Evolutionary conservation across 2,113 vertebrate genomes (phyloP), one percentile per base, ranked within the genome.

Genomic region (Rhynchopsitta pachyrhyncha): DNA sequence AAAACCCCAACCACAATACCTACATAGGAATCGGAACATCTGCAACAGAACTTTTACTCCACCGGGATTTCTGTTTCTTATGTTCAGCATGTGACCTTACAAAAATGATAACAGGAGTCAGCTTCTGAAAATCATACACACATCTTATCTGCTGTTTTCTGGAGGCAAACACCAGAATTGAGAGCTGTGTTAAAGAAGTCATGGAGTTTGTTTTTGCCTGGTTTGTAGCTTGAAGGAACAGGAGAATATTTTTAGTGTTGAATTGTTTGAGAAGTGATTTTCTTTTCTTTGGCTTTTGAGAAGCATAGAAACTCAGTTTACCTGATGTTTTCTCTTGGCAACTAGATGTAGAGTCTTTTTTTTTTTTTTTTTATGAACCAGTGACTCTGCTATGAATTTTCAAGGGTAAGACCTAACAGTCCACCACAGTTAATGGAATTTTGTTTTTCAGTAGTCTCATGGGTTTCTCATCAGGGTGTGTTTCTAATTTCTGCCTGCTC

Each of bases 21-120:
- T 63, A 8, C 33, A 15, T 25, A 52, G 63, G 35, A 82, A 73
- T 69, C 41, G 14, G 18, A 13, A 77, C 31, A 31, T 22, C 50
- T 81, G 47, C 71, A 80, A 69, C 27, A 80, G 11, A 31, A 20
- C 29, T 77, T 92, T 74, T 67, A 13, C 14, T 92, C 59, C 27
- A 29, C 39, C 15, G 55, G 44, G 53, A 71, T 95, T 95, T 94
- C 64, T 57, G 70, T 88, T 94, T 86, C 60, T 50, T 47, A 17
- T 81, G 64, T 78, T 93, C 55, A 46, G n/a, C 59, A 10, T 39
- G 37, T 89, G 87, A 91, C 81, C 74, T 94, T 94, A 89, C 89
- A 90, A 88, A 95, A 92, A 93, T 55, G 70, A 35, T 90, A 90
- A 88, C 76, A 59, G 42, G 73, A 83, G 80, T 62, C 71, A 93